Conservation (phyloP, 2,888 invertebrate genomes). For the Hydrotaea cyrtoneurina region DNA sequence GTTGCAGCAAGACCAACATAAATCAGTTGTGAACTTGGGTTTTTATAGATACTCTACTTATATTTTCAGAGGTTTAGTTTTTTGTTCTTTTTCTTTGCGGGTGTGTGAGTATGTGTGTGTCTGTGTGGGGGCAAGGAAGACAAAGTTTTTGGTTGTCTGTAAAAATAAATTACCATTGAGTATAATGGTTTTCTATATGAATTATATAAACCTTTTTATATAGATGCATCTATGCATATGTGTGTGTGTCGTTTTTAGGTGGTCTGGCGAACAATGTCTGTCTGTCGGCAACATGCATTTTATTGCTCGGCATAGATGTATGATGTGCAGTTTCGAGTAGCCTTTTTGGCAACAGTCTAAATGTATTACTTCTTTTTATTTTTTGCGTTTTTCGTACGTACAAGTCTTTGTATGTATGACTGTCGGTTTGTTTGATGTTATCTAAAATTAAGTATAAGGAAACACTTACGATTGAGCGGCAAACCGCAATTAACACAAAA, state of each 20-base stretch:
- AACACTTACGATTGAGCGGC: slow-evolving; percentile 57
- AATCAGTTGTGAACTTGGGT: background rate
- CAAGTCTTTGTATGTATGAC: too few species aligned
- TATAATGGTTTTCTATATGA: slow-evolving; percentile 41
- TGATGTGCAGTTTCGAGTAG: slow-evolving; percentile 26
- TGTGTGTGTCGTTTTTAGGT: background rate
- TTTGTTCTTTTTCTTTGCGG: slow-evolving; percentile 20
- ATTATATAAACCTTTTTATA: slow-evolving; percentile 35
- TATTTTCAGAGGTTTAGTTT: slow-evolving; percentile 51
- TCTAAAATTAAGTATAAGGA: slow-evolving; percentile 53
- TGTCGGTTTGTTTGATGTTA: slow-evolving; percentile 6
- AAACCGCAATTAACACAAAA: slow-evolving; percentile 58
- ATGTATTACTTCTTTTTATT: background rate
- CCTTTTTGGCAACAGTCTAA: slow-evolving; percentile 54
- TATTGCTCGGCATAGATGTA: background rate
- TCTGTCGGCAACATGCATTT: background rate
- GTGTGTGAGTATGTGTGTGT: background rate
- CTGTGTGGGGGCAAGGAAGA: background rate
- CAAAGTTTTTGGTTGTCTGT: slow-evolving; percentile 53
- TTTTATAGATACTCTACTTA: slow-evolving; percentile 19
- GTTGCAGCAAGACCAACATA: background rate
- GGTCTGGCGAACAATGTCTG: background rate
- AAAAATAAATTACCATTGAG: slow-evolving; percentile 59
- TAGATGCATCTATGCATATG: background rate
- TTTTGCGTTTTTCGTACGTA: background rate